A percentile compares a stretch with the other conserved stretches of the same genome.
These are phyloP conservation scores for Paratilapia polleni DNA, from an alignment of 2,113 vertebrate species.

Conservation along the genomic window DNA sequence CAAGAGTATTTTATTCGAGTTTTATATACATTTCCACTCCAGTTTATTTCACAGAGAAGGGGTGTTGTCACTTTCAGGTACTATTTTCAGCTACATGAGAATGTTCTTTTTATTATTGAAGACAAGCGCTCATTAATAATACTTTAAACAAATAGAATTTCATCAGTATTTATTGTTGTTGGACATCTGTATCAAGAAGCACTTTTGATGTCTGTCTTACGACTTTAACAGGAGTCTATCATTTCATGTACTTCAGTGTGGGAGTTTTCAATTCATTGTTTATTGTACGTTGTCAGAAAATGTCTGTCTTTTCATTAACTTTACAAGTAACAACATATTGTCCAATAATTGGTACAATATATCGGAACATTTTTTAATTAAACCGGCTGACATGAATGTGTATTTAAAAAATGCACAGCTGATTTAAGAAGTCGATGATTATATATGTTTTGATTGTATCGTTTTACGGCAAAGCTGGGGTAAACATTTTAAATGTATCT, in stretches of 20 bases:
- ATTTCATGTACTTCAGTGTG: conserved; percentile 1
- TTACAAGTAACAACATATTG: background rate
- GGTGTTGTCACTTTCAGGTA: conserved; percentile 29
- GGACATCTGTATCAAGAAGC: background rate
- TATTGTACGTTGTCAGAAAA: background rate
- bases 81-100: conserved; percentile 30
- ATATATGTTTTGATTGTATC: background rate
- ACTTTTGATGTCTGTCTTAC: background rate
- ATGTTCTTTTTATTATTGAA: background rate
- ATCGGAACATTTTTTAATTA: background rate
- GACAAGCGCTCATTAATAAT: background rate
- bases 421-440: conserved; percentile 7
- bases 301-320: background rate
- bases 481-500: conserved; percentile 17
- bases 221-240: background rate
- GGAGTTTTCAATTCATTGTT: background rate
- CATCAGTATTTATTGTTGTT: conserved; percentile 57
- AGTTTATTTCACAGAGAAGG: background rate
- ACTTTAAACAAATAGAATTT: background rate
- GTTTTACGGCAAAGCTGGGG: conserved; percentile 13
- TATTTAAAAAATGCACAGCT: conserved; percentile 8
- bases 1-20: conserved; percentile 42
- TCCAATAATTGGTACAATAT: background rate
- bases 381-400: background rate
- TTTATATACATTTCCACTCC: conserved; percentile 36